Evolutionary conservation across 2,888 invertebrate genomes (phyloP), one percentile per base, ranked within the genome.

Genomic region (Glaucopsyche alexis): DNA sequence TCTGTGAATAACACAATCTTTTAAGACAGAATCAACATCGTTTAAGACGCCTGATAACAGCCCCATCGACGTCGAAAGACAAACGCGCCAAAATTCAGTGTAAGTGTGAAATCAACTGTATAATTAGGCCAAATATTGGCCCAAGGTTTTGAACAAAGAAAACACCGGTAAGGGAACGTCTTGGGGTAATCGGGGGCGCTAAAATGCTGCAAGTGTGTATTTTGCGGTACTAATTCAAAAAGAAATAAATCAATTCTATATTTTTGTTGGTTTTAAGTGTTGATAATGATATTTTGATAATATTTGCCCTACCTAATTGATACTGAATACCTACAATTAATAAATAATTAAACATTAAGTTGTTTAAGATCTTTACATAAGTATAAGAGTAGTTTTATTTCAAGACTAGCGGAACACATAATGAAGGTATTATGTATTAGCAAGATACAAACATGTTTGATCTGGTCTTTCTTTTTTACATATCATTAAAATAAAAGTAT

Each of bases 91-190:
- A 77, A 80, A 81, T 80, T 80, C 80, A 78, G 82, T 81, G 81
- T 81, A 84, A 86, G 87, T 87, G 88, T 87, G 87, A 88, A 88
- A 88, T 88, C 87, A 86, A 84, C 82, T 86, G 87, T 83, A 85
- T 87, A 88, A 88, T 88, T 87, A 83, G 85, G 78, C 80, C 86
- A 87, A 88, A 88, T 87, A 88, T 88, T 88, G 89, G 86, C 78
- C 81, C 80, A 84, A 80, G 83, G 83, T 80, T 84, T 81, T 82
- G 80, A 85, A 87, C 88, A 89, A 88, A 89, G 88, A 88, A 88
- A 87, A 87, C 85, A 86, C 79, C 79, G 83, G 84, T 84, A 78
- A 81, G 84, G 84, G 85, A 79, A 78, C 82, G 83, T 86, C 85
- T 86, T 85, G 80, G 81, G 83, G 85, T 81, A 83, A 84, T 84